Conservation (phyloP, 1,140 invertebrate species). For the Tetraneura akinire region DNA sequence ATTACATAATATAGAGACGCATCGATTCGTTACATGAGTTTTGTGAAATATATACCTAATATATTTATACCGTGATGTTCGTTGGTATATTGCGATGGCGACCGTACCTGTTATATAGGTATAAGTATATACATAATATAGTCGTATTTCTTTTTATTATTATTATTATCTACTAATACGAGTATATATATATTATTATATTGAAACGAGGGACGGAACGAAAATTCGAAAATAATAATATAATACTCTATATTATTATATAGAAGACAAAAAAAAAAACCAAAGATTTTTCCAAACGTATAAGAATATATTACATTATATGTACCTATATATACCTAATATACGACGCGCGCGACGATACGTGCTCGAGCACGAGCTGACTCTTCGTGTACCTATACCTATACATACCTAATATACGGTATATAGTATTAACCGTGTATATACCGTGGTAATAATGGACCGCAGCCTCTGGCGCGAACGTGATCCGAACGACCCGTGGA, state of each 20-base stretch:
- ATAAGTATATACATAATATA: background rate
- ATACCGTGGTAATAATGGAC: slow-evolving; percentile 12
- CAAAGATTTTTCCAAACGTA: background rate
- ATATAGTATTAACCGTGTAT: background rate
- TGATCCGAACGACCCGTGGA: slow-evolving; percentile 37
- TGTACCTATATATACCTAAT: background rate
- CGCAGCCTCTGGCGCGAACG: background rate
- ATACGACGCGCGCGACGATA: background rate
- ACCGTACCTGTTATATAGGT: background rate
- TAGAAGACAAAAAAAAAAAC: background rate
- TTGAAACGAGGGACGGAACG: slow-evolving; percentile 5
- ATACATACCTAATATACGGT: too few species aligned
- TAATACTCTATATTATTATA: too few species aligned
- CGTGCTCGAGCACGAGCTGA: slow-evolving; percentile 35
- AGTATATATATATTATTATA: background rate
- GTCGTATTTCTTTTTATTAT: slow-evolving; percentile 15
- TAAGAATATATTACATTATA: background rate
- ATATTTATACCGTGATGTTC: too few species aligned
- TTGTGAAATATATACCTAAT: background rate
- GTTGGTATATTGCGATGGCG: background rate
- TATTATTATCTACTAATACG: background rate
- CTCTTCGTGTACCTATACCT: background rate
- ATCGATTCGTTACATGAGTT: slow-evolving; percentile 31
- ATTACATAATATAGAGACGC: too few species aligned
- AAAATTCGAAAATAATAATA: too few species aligned